Base-by-base conservation (phyloP, 37 sponge, comb jelly and placozoan species). In the Bolinopsis microptera region DNA sequence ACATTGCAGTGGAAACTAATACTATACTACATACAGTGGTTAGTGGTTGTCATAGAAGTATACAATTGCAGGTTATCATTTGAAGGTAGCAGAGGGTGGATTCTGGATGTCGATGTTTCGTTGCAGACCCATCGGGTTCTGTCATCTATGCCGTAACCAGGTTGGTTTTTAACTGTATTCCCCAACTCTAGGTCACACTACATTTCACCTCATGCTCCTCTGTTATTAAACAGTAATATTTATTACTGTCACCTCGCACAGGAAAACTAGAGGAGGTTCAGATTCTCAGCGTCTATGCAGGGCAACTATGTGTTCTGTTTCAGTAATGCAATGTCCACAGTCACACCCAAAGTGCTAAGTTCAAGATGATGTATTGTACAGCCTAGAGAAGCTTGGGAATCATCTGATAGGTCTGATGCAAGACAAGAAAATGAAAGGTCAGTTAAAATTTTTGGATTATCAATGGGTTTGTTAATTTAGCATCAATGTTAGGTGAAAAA, bases 321-420 rank as follows among this genome's bases (percentile, higher is more conserved):
- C 77, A 94, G 97, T 92, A 99, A 99, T 92, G 93, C 96, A 67
- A 99, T 99, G 99, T 99, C 99, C 21, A 96, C 97, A 92, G 96
- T 99, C 95, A 99, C 99, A 31, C 97, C 99, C 38, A 99, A 99
- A 88, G 95, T 92, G 0, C 95, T 98, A 96, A 96, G 97, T 99
- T 99, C 76, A 94, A 69, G 34, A 94, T 99, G 95, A 97, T 96
- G 18, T n/a, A 68, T 96, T 24, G 96, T 96, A 0, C 95, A 96
- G 76, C 90, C 90, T 16, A 39, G 90, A 27, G 90, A 86, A 5
- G 90, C 32, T 86, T n/a, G n/a, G n/a, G 90, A 86, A 39, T 22
- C n/a, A 22, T 41, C 90, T n/a, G 90, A 86, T 38, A 39, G 37
- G 90, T 30, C 31, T 39, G 90, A 86, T 0, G 90, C n/a, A 86